phyloP scores from a whole-genome alignment of 2,113 vertebrate species.

The Suncus etruscus region DNA sequence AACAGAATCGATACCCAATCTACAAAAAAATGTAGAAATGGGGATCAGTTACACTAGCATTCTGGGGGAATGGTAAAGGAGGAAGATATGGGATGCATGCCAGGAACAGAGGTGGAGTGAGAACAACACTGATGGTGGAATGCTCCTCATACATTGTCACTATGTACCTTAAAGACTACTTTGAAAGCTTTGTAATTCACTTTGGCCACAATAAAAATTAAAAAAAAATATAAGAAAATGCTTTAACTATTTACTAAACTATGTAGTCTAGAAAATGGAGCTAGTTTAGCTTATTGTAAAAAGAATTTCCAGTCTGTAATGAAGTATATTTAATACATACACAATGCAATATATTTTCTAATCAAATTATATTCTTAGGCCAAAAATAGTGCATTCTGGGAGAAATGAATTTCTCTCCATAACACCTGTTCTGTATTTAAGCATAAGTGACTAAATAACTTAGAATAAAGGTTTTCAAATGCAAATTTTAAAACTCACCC shows the following conservation, averaged over 20 bases:
- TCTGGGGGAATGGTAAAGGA: too few relatives aligned
- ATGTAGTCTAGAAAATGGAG: neutral
- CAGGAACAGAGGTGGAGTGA: too few relatives aligned
- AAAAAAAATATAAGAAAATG: neutral
- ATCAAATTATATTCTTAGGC: neutral
- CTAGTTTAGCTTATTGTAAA: neutral
- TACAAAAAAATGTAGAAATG: too few relatives aligned
- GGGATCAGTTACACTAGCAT: too few relatives aligned
- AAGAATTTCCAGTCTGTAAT: neutral
- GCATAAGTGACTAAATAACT: neutral
- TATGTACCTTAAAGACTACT: too few relatives aligned
- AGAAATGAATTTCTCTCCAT: neutral
- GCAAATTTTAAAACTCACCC: rapidly evolving
- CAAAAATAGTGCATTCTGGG: neutral
- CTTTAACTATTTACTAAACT: neutral
- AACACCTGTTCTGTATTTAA: neutral
- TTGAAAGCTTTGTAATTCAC: too few relatives aligned
- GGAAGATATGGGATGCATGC: too few relatives aligned
- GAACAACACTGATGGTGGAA: too few relatives aligned
- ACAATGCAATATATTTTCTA: neutral
- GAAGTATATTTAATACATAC: neutral
- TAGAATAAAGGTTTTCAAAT: neutral
- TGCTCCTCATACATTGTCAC: too few relatives aligned
- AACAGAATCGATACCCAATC: too few relatives aligned
- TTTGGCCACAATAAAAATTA: too few relatives aligned